Evolutionary conservation across 2,113 vertebrate species (phyloP), one percentile per base, ranked within the genome.

Genomic region (Plotosus lineatus): DNA sequence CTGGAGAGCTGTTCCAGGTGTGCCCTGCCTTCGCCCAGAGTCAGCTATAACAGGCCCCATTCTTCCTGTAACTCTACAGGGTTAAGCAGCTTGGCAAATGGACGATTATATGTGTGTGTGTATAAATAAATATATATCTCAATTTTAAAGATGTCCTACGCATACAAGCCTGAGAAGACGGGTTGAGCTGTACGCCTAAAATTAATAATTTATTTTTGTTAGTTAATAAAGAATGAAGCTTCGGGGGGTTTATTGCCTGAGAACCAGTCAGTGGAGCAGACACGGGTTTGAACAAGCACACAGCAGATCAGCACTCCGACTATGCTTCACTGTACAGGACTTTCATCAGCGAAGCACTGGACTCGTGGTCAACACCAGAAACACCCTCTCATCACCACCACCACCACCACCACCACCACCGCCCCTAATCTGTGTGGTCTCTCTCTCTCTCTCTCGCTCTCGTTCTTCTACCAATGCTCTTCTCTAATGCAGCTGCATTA

Each of bases 401-500:
- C 9, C 36, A 28, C 68, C 42, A 50, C 19, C 26, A 63, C 12
- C 42, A 31, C 14, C 60, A 11, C 50, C 11, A 7, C 40, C n/a
- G n/a, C n/a, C n/a, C 55, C 26, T 21, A 63, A 19, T 15, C 60
- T 15, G 42, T 48, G 26, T 73, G 19, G 2, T 63, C 42, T 21
- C 26, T 63, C 36, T n/a, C n/a, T n/a, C n/a, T n/a, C n/a, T n/a
- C n/a, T n/a, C n/a, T n/a, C n/a, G n/a, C n/a, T n/a, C n/a, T n/a
- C n/a, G n/a, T n/a, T n/a, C n/a, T n/a, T n/a, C n/a, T n/a, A n/a
- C n/a, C n/a, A n/a, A n/a, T n/a, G n/a, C n/a, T n/a, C n/a, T 1
- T 55, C 50, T 69, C 33, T n/a, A 46, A 72, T 8, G 66, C 68
- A 80, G 66, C 66, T 53, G 68, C 36, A 75, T 66, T 46, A 55